Percentiles rank a stretch among this genome's conserved stretches.
Conservation (phyloP, 1,140 invertebrate genomes). For the Psilanteris sp. region DNA sequence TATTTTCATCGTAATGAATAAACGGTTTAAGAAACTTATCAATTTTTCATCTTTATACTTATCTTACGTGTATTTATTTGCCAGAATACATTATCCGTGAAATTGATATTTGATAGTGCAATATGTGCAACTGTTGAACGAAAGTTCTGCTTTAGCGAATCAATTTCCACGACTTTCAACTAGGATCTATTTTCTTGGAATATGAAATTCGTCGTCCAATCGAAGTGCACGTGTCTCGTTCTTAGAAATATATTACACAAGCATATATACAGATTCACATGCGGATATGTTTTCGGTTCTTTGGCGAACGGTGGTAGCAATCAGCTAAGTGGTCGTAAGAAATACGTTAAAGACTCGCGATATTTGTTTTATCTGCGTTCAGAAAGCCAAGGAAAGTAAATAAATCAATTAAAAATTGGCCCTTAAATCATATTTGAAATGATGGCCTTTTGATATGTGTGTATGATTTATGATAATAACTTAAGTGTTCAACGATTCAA, state of each 20-base stretch:
- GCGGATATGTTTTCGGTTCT: constrained; percentile 35
- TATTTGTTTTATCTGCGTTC: constrained; percentile 43
- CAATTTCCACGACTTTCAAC: constrained; percentile 59
- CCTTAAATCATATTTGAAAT: constrained; percentile 1
- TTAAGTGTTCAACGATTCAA: too few relatives aligned
- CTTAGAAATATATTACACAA: constrained; percentile 37
- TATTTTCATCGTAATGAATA: too few relatives aligned
- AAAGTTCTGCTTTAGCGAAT: constrained; percentile 48
- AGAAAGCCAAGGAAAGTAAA: constrained; percentile 29
- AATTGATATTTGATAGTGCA: constrained; percentile 60
- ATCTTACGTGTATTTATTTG: constrained; percentile 36
- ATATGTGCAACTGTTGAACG: constrained; percentile 46
- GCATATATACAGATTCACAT: constrained; percentile 9
- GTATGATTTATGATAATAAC: too few relatives aligned
- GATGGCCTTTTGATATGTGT: too few relatives aligned
- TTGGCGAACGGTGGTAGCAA: constrained; percentile 49
- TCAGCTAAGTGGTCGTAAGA: constrained; percentile 61
- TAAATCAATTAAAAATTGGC: constrained; percentile 15
- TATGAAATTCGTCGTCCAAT: constrained; percentile 55
- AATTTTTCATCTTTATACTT: constrained; percentile 18
- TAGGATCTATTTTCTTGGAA: constrained; percentile 45
- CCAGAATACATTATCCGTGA: constrained; percentile 47
- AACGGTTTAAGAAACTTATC: too few relatives aligned
- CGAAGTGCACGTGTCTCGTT: constrained; percentile 34
- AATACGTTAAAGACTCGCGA: constrained; percentile 57